These are phyloP conservation scores for Galaxias olidus DNA, from an alignment of 2,797 vertebrate genomes.

Conservation along the genomic window DNA sequence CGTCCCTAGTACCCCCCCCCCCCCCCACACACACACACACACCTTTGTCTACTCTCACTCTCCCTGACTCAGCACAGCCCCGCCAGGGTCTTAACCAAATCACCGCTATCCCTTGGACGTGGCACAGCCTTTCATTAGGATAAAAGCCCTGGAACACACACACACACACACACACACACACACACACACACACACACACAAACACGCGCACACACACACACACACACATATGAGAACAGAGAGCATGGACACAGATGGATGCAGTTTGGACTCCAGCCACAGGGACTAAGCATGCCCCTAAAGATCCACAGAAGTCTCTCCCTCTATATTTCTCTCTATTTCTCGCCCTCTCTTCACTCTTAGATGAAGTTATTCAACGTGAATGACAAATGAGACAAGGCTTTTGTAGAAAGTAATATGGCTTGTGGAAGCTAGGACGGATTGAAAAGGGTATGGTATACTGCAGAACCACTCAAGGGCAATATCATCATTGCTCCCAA, in stretches of 20 bases:
- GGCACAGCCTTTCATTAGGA: slow-evolving; percentile 69
- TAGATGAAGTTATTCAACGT: slow-evolving; percentile 27
- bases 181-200: slow-evolving; percentile 29
- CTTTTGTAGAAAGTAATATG: no score
- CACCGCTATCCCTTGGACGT: slow-evolving; percentile 41
- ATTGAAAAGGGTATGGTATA: not conserved
- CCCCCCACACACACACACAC: not conserved
- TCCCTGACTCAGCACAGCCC: slow-evolving; percentile 66
- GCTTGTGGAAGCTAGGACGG: not conserved
- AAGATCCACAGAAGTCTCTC: no score
- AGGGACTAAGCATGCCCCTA: no score
- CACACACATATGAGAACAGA: slow-evolving; percentile 26
- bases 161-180: slow-evolving; percentile 29
- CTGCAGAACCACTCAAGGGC: no score
- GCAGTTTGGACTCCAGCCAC: slow-evolving; percentile 66
- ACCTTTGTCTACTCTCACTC: slow-evolving; percentile 31
- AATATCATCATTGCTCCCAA: no score
- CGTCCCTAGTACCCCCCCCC: slow-evolving; percentile 35
- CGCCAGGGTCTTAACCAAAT: slow-evolving; percentile 66
- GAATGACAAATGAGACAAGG: slow-evolving; percentile 14
- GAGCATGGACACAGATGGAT: slow-evolving; percentile 57
- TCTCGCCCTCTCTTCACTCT: slow-evolving; percentile 13
- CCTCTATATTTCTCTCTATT: no score
- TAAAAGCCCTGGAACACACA: slow-evolving; percentile 61
- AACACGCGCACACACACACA: slow-evolving; percentile 26